phyloP scores from a whole-genome alignment of 2,797 vertebrate genomes.

The Xenopus petersii region DNA sequence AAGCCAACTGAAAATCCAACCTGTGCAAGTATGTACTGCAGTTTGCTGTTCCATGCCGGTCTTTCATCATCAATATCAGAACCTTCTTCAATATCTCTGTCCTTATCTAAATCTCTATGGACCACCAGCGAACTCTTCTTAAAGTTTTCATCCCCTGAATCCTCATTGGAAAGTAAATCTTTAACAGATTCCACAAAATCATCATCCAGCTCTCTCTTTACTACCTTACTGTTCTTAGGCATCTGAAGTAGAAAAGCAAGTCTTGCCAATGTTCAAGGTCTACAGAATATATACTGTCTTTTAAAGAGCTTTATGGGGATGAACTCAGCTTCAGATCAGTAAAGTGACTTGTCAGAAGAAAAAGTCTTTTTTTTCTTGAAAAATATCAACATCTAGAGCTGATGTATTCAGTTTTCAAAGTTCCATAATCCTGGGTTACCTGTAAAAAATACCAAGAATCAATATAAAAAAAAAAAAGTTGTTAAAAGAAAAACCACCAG shows the following conservation, averaged over 20 bases:
- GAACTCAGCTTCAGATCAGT: constrained; percentile 34
- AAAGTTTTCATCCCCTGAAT: constrained; percentile 86
- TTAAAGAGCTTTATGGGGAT: constrained; percentile 4
- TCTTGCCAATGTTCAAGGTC: constrained; percentile 11
- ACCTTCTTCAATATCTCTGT: constrained; percentile 68
- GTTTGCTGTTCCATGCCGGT: constrained; percentile 94
- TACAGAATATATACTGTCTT: background rate
- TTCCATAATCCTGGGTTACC: constrained; percentile 26
- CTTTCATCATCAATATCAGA: constrained; percentile 81
- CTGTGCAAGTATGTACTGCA: constrained; percentile 97
- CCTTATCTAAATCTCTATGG: constrained; percentile 73
- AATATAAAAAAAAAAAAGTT: background rate
- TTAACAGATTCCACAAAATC: constrained; percentile 93
- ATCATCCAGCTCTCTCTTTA: constrained; percentile 93
- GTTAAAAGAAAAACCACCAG: too few species aligned
- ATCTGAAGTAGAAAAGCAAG: constrained; percentile 72
- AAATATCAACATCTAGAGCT: background rate
- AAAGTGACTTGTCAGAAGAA: background rate
- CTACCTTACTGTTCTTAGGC: constrained; percentile 93
- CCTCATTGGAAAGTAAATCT: constrained; percentile 96
- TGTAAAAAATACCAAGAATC: constrained; percentile 4
- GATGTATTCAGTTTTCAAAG: background rate
- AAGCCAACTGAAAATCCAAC: constrained; percentile 97
- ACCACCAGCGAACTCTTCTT: constrained; percentile 90
- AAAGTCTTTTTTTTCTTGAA: background rate